These are phyloP conservation scores for Morone saxatilis DNA, from an alignment of 2,113 vertebrate species.

Conservation along the genomic window DNA sequence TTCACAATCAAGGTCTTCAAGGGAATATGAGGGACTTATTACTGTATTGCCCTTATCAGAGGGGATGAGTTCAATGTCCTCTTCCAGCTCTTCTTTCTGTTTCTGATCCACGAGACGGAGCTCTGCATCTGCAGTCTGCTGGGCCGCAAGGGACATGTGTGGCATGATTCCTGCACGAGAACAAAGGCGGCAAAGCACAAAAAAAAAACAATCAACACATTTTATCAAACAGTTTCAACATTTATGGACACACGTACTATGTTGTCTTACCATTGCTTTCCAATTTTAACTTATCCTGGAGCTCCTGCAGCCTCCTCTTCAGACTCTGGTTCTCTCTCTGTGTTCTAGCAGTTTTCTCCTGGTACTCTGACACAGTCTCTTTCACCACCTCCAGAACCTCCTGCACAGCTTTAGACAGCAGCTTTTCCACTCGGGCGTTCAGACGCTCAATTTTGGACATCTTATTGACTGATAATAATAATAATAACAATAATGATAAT, in stretches of 20 bases:
- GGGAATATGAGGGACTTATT: conserved; percentile 12
- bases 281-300: conserved; percentile 53
- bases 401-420: conserved; percentile 72
- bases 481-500: background rate
- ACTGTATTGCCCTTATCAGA: conserved; percentile 17
- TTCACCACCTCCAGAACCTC: conserved; percentile 82
- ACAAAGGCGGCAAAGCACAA: background rate
- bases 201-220: background rate
- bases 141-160: background rate
- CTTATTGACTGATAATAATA: background rate
- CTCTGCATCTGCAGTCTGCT: conserved; percentile 1
- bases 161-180: conserved; percentile 25
- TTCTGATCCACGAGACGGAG: background rate
- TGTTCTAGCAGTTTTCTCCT: conserved; percentile 76
- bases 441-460: conserved; percentile 79
- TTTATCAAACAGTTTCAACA: background rate
- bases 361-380: conserved; percentile 77
- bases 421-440: conserved; percentile 74
- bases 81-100: conserved; percentile 8
- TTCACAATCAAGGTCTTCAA: conserved; percentile 20
- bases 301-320: conserved; percentile 60
- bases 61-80: background rate
- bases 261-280: conserved; percentile 32
- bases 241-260: background rate
- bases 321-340: conserved; percentile 78